Percentiles rank a stretch among this genome's conserved stretches.
phyloP scores from a whole-genome alignment of 2,113 vertebrate genomes.

The Pycnonotus jocosus region DNA sequence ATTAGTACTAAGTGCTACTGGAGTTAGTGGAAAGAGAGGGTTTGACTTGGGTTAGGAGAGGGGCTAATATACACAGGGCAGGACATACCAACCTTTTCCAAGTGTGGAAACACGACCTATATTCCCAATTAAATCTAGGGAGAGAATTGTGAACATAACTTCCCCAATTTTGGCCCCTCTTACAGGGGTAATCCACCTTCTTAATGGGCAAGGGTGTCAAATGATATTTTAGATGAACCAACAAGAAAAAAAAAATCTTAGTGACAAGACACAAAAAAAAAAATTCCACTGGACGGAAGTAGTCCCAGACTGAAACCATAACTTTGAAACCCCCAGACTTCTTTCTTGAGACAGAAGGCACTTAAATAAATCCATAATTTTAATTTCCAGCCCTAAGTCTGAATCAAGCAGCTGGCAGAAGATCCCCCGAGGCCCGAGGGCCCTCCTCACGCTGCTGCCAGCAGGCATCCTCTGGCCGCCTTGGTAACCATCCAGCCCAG shows the following conservation, averaged over 20 bases:
- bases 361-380: slow-evolving; percentile 75
- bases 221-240: slow-evolving; percentile 80
- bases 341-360: slow-evolving; percentile 73
- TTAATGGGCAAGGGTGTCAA: slow-evolving; percentile 84
- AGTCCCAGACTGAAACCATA: slow-evolving; percentile 74
- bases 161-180: slow-evolving; percentile 87
- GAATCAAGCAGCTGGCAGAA: slow-evolving; percentile 72
- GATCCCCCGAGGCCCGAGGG: slow-evolving; percentile 50
- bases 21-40: slow-evolving; percentile 92
- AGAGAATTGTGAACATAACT: slow-evolving; percentile 98
- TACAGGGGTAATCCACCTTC: slow-evolving; percentile 86
- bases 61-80: slow-evolving; percentile 99
- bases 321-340: slow-evolving; percentile 81
- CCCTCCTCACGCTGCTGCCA: slow-evolving; percentile 50
- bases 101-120: slow-evolving; percentile 99
- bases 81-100: slow-evolving; percentile 99
- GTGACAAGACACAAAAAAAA: slow-evolving; percentile 71
- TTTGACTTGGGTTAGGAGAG: slow-evolving; percentile 95
- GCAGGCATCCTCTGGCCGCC: slow-evolving; percentile 59
- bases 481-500: slow-evolving; percentile 77
- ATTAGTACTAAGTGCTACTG: slow-evolving; percentile 84
- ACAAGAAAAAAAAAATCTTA: slow-evolving; percentile 78
- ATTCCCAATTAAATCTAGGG: slow-evolving; percentile 99
- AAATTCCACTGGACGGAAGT: slow-evolving; percentile 75
- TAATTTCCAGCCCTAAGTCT: slow-evolving; percentile 72